Conservation (phyloP, 2,797 vertebrate genomes). For the Onychomys torridus region DNA sequence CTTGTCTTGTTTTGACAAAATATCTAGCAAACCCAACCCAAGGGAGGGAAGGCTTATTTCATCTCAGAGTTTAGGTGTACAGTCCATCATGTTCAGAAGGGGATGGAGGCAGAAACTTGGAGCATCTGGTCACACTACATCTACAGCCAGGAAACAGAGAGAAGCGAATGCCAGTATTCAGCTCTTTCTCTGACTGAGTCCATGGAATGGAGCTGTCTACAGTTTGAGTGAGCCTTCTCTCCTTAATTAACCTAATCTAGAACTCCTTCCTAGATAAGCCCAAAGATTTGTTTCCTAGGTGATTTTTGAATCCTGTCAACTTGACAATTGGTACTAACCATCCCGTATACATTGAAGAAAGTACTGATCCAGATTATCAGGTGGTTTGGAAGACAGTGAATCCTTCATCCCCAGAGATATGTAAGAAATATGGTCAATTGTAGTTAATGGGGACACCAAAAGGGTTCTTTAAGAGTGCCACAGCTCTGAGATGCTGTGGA, state of each 20-base stretch:
- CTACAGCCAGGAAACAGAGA: not conserved
- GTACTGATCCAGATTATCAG: not conserved
- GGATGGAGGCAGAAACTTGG: not conserved
- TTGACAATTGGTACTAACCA: not conserved
- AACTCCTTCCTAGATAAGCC: too few relatives aligned
- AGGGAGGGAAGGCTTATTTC: not conserved
- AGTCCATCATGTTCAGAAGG: not conserved
- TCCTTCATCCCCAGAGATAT: not conserved
- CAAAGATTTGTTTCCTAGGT: not conserved
- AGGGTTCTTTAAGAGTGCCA: not conserved
- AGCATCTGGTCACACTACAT: not conserved
- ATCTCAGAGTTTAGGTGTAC: not conserved
- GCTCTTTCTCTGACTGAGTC: not conserved
- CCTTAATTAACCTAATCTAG: not conserved
- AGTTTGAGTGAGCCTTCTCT: not conserved
- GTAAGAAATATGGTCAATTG: not conserved
- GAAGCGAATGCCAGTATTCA: not conserved
- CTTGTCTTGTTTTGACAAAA: not conserved
- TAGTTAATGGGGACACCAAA: not conserved
- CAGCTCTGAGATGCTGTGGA: not conserved
- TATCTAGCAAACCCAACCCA: too few relatives aligned
- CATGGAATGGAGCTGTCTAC: not conserved
- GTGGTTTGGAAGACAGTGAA: not conserved
- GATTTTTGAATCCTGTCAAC: not conserved
- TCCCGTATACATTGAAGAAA: not conserved